Percentiles rank a stretch among this genome's conserved stretches.
Evolutionary conservation across 2,113 vertebrate genomes (phyloP).

Genomic region (Cottus gobio): DNA sequence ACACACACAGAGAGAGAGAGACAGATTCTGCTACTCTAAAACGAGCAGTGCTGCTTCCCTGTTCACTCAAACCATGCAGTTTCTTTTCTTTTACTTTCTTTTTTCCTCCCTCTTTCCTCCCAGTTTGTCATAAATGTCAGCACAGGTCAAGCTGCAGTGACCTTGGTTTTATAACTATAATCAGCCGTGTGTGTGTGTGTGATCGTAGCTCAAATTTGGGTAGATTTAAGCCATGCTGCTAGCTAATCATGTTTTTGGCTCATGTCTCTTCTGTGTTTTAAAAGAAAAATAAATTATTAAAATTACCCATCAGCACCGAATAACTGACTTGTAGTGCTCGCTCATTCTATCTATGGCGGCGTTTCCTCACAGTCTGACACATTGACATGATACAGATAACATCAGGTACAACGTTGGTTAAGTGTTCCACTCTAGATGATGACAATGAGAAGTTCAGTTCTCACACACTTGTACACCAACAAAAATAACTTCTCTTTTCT

Average conservation of each 20-base stretch:
- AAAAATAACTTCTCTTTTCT: slow-evolving; percentile 49
- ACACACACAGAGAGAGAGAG: no score
- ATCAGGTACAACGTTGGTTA: not conserved
- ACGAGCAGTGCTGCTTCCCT: slow-evolving; percentile 15
- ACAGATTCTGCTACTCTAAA: no score
- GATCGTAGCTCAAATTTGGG: not conserved
- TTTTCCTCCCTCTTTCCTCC: not conserved
- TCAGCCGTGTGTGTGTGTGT: slow-evolving; percentile 6
- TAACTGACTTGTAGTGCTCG: not conserved
- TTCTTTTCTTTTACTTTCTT: no score
- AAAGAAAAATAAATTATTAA: no score
- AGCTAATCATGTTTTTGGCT: slow-evolving; percentile 23
- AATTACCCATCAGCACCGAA: slow-evolving; percentile 33
- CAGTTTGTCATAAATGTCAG: not conserved
- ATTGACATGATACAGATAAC: not conserved
- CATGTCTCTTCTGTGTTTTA: not conserved
- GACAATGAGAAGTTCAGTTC: not conserved
- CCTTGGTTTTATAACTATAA: not conserved
- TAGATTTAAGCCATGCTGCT: slow-evolving; percentile 1
- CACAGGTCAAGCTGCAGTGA: not conserved
- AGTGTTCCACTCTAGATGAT: not conserved
- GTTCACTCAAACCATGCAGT: not conserved
- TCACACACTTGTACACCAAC: not conserved
- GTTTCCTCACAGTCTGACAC: slow-evolving; percentile 1
- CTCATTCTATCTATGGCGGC: slow-evolving; percentile 6